Evolutionary conservation across 2,888 invertebrate species (phyloP).

Genomic region (Marronus borbonicus): DNA sequence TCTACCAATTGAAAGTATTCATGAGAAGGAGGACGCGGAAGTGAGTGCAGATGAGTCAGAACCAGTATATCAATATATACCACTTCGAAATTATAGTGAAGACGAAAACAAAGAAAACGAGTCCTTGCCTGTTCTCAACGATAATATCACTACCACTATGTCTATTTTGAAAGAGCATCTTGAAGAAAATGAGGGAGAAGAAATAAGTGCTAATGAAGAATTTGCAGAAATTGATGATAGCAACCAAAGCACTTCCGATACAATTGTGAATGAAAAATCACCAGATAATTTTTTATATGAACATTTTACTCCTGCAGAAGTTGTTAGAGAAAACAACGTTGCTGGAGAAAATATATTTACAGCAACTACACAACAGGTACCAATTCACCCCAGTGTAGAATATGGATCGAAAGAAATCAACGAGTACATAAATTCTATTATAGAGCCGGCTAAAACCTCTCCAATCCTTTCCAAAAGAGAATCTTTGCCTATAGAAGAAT

Average conservation of each 20-base stretch:
- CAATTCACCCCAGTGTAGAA: background rate
- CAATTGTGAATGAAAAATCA: background rate
- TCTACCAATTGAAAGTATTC: background rate
- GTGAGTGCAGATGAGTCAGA: conserved; percentile 8
- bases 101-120: background rate
- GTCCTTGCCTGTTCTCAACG: background rate
- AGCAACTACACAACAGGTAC: too few relatives aligned
- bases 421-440: conserved; percentile 45
- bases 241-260: background rate
- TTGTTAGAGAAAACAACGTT: background rate
- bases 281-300: background rate
- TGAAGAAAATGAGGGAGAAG: conserved; percentile 5
- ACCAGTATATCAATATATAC: conserved; percentile 34
- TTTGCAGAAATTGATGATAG: background rate
- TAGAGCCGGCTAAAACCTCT: conserved; percentile 36
- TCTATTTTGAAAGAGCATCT: conserved; percentile 17
- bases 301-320: background rate
- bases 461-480: conserved; percentile 8
- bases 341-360: background rate
- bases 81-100: conserved; percentile 38
- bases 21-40: background rate
- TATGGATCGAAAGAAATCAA: conserved; percentile 35
- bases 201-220: background rate
- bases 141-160: conserved; percentile 10
- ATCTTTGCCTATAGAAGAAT: conserved; percentile 1